Conservation (phyloP, 2,797 vertebrate genomes). For the Eulemur rubriventer region DNA sequence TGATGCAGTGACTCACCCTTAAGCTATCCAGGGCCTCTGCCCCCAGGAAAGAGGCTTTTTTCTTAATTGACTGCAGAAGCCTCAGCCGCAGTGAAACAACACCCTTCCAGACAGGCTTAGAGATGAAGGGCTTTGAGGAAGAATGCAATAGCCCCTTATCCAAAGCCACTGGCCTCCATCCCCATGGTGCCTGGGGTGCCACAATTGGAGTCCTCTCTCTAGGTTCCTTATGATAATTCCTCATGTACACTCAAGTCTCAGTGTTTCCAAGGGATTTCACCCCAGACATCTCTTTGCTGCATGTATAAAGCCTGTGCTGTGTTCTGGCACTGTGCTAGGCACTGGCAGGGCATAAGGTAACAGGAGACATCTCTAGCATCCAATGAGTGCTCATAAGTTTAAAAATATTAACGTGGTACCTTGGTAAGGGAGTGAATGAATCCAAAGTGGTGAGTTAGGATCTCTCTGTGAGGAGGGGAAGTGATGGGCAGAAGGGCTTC, state of each 20-base stretch:
- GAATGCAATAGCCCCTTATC: background rate
- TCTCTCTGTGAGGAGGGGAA: background rate
- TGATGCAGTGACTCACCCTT: conserved; percentile 60
- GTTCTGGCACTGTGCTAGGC: background rate
- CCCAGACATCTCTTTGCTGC: background rate
- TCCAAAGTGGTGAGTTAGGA: background rate
- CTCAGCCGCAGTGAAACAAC: conserved; percentile 34
- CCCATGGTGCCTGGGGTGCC: background rate
- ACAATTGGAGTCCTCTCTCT: background rate
- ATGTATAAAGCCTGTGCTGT: background rate
- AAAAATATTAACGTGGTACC: background rate
- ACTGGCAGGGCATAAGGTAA: background rate
- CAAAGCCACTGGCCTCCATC: background rate
- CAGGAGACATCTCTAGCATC: background rate
- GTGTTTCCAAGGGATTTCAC: background rate
- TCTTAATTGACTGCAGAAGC: conserved; percentile 70
- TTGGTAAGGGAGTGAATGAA: background rate
- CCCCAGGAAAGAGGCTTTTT: conserved; percentile 75
- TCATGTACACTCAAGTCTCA: background rate
- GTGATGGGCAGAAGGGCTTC: background rate
- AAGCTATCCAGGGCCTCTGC: conserved; percentile 58
- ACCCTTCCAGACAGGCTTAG: background rate
- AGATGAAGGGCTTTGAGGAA: conserved; percentile 1
- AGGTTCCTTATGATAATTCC: background rate
- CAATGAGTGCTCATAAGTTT: background rate